A percentile compares a stretch with the other conserved stretches of the same genome.
Evolutionary conservation across 2,888 invertebrate genomes (phyloP).

Genomic region (Nomada ruficornis): DNA sequence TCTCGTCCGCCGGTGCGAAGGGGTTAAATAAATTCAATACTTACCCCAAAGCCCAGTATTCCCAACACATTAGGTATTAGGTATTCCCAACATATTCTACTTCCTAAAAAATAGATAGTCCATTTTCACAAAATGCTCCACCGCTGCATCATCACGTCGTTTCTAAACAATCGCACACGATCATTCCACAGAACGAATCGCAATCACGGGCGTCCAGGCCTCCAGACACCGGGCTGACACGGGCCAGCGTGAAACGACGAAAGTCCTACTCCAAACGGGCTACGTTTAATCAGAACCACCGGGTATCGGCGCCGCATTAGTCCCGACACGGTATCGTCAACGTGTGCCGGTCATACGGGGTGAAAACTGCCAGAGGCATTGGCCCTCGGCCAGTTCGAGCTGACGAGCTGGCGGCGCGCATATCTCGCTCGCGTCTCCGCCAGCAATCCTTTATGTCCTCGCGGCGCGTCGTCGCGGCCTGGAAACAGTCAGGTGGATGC

Average conservation of each 20-base stretch:
- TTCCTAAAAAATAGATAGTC: too few relatives aligned
- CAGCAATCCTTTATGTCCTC: constrained; percentile 60
- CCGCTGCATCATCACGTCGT: too few relatives aligned
- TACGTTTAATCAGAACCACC: constrained; percentile 50
- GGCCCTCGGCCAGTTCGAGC: constrained; percentile 75
- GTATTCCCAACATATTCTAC: too few relatives aligned
- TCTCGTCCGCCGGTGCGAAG: too few relatives aligned
- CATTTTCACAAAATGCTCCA: too few relatives aligned
- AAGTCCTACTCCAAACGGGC: constrained; percentile 20
- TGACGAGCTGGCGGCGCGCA: constrained; percentile 71
- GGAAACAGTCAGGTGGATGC: constrained; percentile 71
- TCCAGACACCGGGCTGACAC: constrained; percentile 8
- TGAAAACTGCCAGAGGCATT: constrained; percentile 72
- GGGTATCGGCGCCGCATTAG: constrained; percentile 49
- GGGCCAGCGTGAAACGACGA: constrained; percentile 22
- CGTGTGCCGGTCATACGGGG: constrained; percentile 49
- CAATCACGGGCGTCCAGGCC: neutral
- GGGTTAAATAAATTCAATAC: too few relatives aligned
- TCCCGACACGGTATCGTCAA: constrained; percentile 51
- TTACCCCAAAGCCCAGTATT: too few relatives aligned
- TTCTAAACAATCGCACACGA: neutral
- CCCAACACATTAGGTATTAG: too few relatives aligned
- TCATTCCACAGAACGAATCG: neutral
- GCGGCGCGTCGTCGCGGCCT: constrained; percentile 40
- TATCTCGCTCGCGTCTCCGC: constrained; percentile 54